Base-by-base conservation (phyloP, 2,888 invertebrate genomes). In the Tryphoninae sp. region DNA sequence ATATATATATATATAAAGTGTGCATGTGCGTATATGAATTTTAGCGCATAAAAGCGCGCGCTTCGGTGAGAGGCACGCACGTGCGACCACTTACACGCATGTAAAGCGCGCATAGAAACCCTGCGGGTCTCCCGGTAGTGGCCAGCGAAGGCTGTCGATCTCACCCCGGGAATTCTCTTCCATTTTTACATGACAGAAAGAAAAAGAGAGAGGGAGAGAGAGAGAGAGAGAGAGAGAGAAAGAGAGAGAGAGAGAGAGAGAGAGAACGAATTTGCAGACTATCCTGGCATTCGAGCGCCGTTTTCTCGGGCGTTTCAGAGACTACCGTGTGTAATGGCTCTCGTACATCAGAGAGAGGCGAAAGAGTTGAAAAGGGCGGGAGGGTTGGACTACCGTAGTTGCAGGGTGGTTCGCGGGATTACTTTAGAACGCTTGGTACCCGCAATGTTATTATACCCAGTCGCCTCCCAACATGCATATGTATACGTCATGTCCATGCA, bases 21-120 rank as follows among this genome's bases (percentile, higher is more conserved):
- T 53, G 45, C 26, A 23, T 22, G 9, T 11, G 67, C n/a, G 11
- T 9, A 51, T 65, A 42, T 19, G 53, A 53, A 64, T 64, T 1
- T 26, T 26, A 26, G 26, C 26, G 22, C 19, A 19, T 64, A 58
- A 55, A 64, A 19, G 55, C 49, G 9, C 51, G 19, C 23, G 9
- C 13, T 23, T 6, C 62, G 45, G 42, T 19, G 42, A 42, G 26
- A 59, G 75, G 16, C 55, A 67, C 71, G 75, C 78, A 78, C 81
- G 81, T 78, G 78, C 78, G 71, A 67, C 67, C 78, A 81, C 80
- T 84, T 81, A 84, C 82, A 84, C 78, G 81, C 83, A 75, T 22
- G 73, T 80, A 72, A 80, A 55, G 78, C 74, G 81, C 82, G 80
- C 82, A 78, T 78, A 79, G 81, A 79, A 78, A 81, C 81, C 83